Evolutionary conservation across 2,888 invertebrate genomes (phyloP).

Genomic region (Drosophila vallismaia): DNA sequence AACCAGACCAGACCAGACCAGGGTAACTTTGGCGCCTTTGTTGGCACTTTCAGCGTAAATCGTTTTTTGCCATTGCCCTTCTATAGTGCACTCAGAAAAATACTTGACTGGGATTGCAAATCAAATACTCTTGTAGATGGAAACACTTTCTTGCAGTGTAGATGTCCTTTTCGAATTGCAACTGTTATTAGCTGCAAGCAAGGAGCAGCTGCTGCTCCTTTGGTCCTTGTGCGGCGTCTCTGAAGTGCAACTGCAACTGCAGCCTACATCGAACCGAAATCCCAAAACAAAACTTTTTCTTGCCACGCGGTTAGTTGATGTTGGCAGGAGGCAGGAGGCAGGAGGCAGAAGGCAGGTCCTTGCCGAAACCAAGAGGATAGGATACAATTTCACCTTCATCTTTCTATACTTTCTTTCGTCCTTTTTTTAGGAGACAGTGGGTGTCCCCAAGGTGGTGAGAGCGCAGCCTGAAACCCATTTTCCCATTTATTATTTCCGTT

Average conservation of each 20-base stretch:
- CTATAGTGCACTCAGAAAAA: background rate
- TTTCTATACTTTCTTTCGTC: background rate
- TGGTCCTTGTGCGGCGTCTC: conserved; percentile 74
- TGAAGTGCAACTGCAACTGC: conserved; percentile 67
- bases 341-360: background rate
- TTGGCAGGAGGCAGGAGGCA: too few relatives aligned
- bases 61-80: conserved; percentile 66
- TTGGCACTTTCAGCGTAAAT: conserved; percentile 71
- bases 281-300: conserved; percentile 79
- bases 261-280: conserved; percentile 59
- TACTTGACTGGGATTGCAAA: background rate
- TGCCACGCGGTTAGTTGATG: conserved; percentile 71
- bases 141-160: background rate
- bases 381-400: conserved; percentile 3
- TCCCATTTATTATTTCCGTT: conserved; percentile 17
- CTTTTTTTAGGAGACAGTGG: background rate
- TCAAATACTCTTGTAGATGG: background rate
- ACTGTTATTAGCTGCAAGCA: conserved; percentile 67
- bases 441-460: background rate
- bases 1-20: conserved; percentile 32
- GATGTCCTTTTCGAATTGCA: conserved; percentile 63
- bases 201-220: conserved; percentile 38
- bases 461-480: conserved; percentile 13
- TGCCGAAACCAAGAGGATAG: conserved; percentile 1
- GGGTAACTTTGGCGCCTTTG: conserved; percentile 64